Base-by-base conservation (phyloP, 2,113 vertebrate genomes). In the Cinclus mexicanus region DNA sequence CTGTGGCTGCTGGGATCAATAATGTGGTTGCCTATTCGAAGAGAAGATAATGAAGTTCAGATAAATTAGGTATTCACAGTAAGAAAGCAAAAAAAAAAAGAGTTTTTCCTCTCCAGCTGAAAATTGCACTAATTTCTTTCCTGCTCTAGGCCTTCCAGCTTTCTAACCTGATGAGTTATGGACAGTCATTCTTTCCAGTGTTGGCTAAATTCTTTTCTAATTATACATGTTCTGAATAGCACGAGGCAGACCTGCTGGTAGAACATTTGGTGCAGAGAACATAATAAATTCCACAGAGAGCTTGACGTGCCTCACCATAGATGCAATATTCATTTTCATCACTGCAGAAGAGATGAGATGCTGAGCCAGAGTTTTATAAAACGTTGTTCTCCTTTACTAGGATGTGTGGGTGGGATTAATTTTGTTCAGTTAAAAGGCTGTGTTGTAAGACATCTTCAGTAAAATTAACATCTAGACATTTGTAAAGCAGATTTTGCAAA, bases 91-190 rank as follows among this genome's bases (percentile, higher is more conserved):
- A 79, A 57, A 83, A 57, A 83, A 93, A 90, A 69, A 0, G 1
- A 46, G 6, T 55, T 83, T 86, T 76, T 23, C 56, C 31, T 68
- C 31, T 91, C 53, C 63, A 65, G 5, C 52, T 86, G 59, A 92
- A 89, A 79, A 80, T 79, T 90, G 53, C 28, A 49, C 68, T 80
- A 14, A n/a, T 89, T 92, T 84, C 28, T 83, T 69, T 79, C 69
- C 59, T 93, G 50, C 81, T n/a, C 5, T 29, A 71, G 64, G 63
- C 65, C 72, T 95, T 97, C 79, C 89, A 97, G 85, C 55, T 89
- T 87, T 94, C 70, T 87, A 89, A 97, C 74, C 93, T 65, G 83
- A 80, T 94, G 97, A 98, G 42, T 97, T 97, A 97, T 83, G 93
- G 70, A 79, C 65, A 67, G 71, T 93, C 83, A 93, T 88, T 87